Base-by-base conservation (phyloP, 2,113 vertebrate species). In the Thunnus maccoyii region DNA sequence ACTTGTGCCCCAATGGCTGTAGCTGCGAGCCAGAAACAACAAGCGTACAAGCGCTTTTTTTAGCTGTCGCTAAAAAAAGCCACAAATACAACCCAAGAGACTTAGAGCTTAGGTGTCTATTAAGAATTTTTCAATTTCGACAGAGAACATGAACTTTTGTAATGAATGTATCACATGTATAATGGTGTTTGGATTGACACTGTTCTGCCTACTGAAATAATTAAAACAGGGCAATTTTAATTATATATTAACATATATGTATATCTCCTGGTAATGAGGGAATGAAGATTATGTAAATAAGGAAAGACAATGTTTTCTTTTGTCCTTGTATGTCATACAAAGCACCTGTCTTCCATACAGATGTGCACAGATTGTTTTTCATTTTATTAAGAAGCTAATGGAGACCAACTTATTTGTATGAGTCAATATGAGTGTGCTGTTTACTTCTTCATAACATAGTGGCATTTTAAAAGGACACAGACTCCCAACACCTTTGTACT, bases 1-100 rank as follows among this genome's bases (percentile, higher is more conserved):
- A 72, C 7, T 47, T 50, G 36, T 80, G 60, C 41, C 66, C 65
- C 55, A 54, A 0, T 50, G 36, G 22, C 65, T 65, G 15, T 17
- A 57, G 54, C 70, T 52, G 32, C 11, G 41, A 54, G 22, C 8
- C 15, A 41, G 63, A 73, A 66, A 61, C 25, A 67, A 67, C 6
- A 1, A 15, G 61, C 0, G 1, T 25, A 9, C 20, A 2, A 17
- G n/a, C n/a, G n/a, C n/a, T n/a, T n/a, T n/a, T n/a, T n/a, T 64
- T n/a, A 56, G n/a, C 44, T 15, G n/a, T 11, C 18, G 32, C 17
- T 27, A 17, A 20, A 18, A 68, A 4, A 0, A 41, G 3, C 13
- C 60, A 65, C 27, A 56, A 73, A 69, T 50, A 51, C 69, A 63
- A 47, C 62, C 5, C 44, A 7, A 61, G 5, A 13, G 20, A 50